These are phyloP conservation scores for Rallus limicola DNA, from an alignment of 2,113 vertebrate species.

Conservation along the genomic window DNA sequence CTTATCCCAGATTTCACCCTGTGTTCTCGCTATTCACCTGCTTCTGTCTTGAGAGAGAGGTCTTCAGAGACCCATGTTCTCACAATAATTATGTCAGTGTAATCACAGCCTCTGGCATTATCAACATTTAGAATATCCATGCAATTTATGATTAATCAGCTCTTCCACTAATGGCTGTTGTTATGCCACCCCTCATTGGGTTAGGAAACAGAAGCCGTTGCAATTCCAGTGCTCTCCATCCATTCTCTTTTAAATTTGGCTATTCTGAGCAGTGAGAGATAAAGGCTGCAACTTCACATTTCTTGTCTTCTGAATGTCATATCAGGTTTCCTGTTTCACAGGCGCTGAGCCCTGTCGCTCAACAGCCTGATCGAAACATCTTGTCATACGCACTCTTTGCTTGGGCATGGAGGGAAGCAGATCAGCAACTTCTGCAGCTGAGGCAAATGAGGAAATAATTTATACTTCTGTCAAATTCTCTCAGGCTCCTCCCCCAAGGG, in stretches of 20 bases:
- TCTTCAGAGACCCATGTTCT: neutral
- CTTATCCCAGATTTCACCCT: neutral
- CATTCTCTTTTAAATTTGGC: neutral
- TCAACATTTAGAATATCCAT: neutral
- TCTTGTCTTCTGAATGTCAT: slow-evolving; percentile 4
- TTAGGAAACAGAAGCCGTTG: neutral
- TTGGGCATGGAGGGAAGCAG: slow-evolving; percentile 20
- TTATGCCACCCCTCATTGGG: neutral
- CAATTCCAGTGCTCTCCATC: neutral
- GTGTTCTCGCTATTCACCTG: neutral
- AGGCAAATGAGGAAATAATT: neutral
- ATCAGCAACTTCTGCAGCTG: slow-evolving; percentile 6
- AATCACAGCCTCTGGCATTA: neutral
- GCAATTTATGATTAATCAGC: neutral
- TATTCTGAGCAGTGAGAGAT: neutral
- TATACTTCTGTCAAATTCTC: slow-evolving; percentile 32
- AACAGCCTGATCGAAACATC: neutral
- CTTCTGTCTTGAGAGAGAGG: neutral
- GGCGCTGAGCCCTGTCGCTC: neutral
- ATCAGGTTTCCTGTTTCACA: slow-evolving; percentile 48
- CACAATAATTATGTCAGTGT: neutral
- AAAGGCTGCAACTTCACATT: neutral
- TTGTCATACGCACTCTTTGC: neutral
- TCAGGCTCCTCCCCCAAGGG: neutral
- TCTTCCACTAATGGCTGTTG: neutral